A percentile compares a stretch with the other conserved stretches of the same genome.
phyloP scores from a whole-genome alignment of 2,113 vertebrate genomes.

The Etia nguti region DNA sequence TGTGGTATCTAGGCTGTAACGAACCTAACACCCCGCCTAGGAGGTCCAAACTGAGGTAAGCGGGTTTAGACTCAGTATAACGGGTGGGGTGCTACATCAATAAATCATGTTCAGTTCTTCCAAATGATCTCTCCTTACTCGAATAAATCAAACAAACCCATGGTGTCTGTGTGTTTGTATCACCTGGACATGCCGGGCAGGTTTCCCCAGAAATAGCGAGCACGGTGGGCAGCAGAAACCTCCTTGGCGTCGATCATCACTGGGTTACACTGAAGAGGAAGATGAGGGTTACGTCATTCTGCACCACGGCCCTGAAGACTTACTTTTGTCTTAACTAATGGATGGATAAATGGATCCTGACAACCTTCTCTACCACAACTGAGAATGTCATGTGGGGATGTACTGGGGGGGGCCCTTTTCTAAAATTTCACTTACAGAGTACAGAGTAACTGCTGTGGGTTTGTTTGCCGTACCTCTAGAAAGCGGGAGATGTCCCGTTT shows the following conservation, averaged over 20 bases:
- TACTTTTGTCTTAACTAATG: neutral
- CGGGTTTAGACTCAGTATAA: too few relatives aligned
- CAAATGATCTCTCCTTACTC: neutral
- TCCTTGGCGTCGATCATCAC: slow-evolving; percentile 99
- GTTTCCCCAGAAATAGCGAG: slow-evolving; percentile 97
- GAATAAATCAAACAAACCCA: neutral
- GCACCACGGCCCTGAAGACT: neutral
- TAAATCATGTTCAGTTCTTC: neutral
- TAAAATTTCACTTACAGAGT: fast-evolving
- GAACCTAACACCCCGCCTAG: too few relatives aligned
- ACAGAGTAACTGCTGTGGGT: neutral
- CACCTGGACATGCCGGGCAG: slow-evolving; percentile 97
- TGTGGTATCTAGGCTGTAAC: too few relatives aligned
- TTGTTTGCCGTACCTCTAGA: slow-evolving; percentile 79
- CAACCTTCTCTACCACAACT: neutral
- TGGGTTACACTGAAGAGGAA: slow-evolving; percentile 82
- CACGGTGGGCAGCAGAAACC: slow-evolving; percentile 93
- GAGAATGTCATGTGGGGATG: neutral
- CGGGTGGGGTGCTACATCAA: too few relatives aligned
- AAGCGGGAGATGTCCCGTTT: slow-evolving; percentile 98
- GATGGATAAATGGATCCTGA: neutral
- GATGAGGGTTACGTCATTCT: neutral
- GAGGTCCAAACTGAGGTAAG: too few relatives aligned
- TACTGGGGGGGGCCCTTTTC: neutral
- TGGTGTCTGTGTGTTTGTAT: neutral